These are phyloP conservation scores for Caenorhabditis briggsae DNA, from an alignment of 1,140 invertebrate genomes.

Conservation along the genomic window DNA sequence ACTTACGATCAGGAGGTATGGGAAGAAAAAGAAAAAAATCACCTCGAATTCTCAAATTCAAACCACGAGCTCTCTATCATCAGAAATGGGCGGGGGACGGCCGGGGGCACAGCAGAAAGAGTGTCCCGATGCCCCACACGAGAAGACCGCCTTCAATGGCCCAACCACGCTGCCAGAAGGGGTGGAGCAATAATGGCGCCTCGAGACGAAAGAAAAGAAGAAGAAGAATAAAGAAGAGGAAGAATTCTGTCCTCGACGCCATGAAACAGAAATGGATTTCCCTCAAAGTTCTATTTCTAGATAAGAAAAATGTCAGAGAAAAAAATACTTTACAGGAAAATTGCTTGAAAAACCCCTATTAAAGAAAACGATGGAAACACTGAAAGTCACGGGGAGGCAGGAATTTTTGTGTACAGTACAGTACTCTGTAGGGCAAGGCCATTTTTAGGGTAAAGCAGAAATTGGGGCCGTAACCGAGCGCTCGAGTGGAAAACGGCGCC, in stretches of 20 bases:
- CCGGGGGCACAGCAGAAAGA: not conserved
- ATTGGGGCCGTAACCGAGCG: not conserved
- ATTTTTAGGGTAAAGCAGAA: not conserved
- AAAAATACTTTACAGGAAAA: too few species aligned
- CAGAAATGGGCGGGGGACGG: not conserved
- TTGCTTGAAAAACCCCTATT: too few species aligned
- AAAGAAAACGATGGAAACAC: too few species aligned
- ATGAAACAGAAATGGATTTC: too few species aligned
- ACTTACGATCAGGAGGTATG: too few species aligned
- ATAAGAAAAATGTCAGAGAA: too few species aligned
- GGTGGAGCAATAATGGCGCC: constrained; percentile 51
- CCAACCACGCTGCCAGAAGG: constrained; percentile 50
- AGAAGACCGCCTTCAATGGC: constrained; percentile 50
- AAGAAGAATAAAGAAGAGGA: not conserved
- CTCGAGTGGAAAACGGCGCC: not conserved
- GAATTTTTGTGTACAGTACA: not conserved
- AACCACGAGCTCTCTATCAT: not conserved
- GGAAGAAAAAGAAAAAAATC: too few species aligned
- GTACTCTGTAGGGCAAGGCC: not conserved
- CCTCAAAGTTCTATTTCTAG: too few species aligned
- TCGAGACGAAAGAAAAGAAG: not conserved
- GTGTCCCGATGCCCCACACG: constrained; percentile 15
- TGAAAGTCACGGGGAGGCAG: too few species aligned
- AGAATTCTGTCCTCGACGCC: too few species aligned
- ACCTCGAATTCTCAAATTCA: too few species aligned